Evolutionary conservation across 53 echinoderm and acorn worm species (phyloP), one percentile per base, ranked within the genome.

Genomic region (Actinopyga echinites): DNA sequence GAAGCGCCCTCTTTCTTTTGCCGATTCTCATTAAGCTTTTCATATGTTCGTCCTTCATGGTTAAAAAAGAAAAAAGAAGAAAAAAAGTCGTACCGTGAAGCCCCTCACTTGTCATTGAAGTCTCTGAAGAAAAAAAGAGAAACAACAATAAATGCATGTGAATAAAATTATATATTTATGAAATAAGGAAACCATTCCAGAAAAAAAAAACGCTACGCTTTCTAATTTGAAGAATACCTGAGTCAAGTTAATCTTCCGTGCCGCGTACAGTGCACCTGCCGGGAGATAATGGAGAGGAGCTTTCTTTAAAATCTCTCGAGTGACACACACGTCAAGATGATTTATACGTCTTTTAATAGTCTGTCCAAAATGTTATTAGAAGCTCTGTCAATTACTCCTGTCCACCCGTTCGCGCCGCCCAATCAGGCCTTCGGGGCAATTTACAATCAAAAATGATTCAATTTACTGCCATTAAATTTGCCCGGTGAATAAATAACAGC

Each of bases 401-500:
- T 68, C 68, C 68, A 34, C 31, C 34, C 37, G 30, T 68, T 68
- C 68, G 68, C 31, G 68, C 68, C 68, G 68, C 68, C 68, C 68
- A 68, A 22, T 68, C 38, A 68, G 68, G 38, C 68, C 68, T 68
- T 68, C 68, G 68, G 68, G 68, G 68, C 68, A 68, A 68, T n/a
- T 68, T 68, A 68, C 68, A 68, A 68, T 68, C 37, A 68, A 68
- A 68, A 68, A 68, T 68, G 68, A 68, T 68, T 68, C 68, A 68
- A 68, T 68, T 68, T 68, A 68, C 68, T 34, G 68, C 68, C 34
- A 68, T 68, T 68, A 68, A 68, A 68, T 68, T 68, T 36, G 68
- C 68, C 68, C 31, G 68, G 68, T 68, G 68, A 68, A 68, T 34
- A 68, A 68, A 68, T 68, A 68, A 34, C 68, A 68, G 68, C 22